Evolutionary conservation across 2,888 invertebrate species (phyloP).

Genomic region (Luperina nickerlii): DNA sequence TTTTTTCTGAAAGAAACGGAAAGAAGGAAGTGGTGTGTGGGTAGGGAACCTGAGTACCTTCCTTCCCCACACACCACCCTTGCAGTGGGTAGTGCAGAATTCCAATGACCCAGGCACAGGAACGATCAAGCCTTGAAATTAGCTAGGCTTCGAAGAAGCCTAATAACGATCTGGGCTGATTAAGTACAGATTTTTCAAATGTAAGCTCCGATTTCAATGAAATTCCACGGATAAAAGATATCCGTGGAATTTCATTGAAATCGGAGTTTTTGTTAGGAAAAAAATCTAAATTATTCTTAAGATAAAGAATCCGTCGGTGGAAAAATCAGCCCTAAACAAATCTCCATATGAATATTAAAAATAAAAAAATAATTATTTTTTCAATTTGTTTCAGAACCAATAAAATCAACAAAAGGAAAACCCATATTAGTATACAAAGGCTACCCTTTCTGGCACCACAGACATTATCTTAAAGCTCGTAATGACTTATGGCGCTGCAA

Average conservation of each 20-base stretch:
- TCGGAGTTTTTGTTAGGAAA: neutral
- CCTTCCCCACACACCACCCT: neutral
- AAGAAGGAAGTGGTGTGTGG: neutral
- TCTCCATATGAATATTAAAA: neutral
- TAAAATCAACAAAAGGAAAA: slow-evolving; percentile 13
- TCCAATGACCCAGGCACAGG: neutral
- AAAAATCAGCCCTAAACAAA: neutral
- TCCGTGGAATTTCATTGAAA: neutral
- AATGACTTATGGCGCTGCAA: slow-evolving; percentile 41
- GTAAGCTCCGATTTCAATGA: too few relatives aligned
- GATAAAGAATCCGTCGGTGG: neutral
- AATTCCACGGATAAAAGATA: too few relatives aligned
- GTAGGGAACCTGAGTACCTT: neutral
- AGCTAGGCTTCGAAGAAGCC: neutral
- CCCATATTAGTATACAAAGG: slow-evolving; percentile 15
- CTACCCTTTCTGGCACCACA: slow-evolving; percentile 6
- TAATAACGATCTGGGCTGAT: neutral
- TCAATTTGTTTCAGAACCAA: neutral
- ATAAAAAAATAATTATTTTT: neutral
- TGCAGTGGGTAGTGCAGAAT: neutral
- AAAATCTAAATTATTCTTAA: neutral
- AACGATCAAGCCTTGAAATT: neutral
- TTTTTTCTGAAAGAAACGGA: neutral
- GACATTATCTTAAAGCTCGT: neutral
- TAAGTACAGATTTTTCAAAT: neutral